phyloP scores from a whole-genome alignment of 1,140 invertebrate genomes.

The Kradibia gibbosae region DNA sequence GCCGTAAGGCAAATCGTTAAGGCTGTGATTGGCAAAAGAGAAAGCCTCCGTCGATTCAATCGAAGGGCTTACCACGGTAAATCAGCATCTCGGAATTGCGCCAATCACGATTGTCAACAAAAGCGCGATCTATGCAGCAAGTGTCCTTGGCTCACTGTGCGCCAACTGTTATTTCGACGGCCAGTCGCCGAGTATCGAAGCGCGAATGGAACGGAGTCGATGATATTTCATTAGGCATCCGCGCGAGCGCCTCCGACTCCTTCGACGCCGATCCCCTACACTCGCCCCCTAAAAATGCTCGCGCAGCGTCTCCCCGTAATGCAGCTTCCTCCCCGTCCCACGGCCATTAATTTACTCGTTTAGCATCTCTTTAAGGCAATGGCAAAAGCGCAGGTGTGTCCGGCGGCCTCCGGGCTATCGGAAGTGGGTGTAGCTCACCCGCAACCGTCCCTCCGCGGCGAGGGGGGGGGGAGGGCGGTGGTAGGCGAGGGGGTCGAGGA shows the following conservation, averaged over 20 bases:
- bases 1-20: neutral
- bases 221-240: neutral
- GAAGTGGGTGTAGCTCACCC: conserved; percentile 66
- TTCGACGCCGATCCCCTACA: neutral
- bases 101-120: neutral
- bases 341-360: no score
- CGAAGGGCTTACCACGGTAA: neutral
- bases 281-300: conserved; percentile 23
- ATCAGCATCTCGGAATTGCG: neutral
- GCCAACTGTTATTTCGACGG: neutral
- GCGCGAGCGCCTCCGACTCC: neutral
- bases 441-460: conserved; percentile 57
- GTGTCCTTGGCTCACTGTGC: no score
- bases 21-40: neutral
- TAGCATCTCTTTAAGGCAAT: neutral
- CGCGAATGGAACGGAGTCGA: neutral
- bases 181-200: neutral
- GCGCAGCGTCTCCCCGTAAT: conserved; percentile 12
- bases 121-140: neutral
- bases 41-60: neutral
- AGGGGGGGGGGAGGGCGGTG: neutral
- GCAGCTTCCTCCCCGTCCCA: no score
- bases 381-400: conserved; percentile 4
- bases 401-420: conserved; percentile 56
- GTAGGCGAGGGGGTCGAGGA: neutral